Evolutionary conservation across 2,113 vertebrate species (phyloP).

Genomic region (Gymnogyps californianus): DNA sequence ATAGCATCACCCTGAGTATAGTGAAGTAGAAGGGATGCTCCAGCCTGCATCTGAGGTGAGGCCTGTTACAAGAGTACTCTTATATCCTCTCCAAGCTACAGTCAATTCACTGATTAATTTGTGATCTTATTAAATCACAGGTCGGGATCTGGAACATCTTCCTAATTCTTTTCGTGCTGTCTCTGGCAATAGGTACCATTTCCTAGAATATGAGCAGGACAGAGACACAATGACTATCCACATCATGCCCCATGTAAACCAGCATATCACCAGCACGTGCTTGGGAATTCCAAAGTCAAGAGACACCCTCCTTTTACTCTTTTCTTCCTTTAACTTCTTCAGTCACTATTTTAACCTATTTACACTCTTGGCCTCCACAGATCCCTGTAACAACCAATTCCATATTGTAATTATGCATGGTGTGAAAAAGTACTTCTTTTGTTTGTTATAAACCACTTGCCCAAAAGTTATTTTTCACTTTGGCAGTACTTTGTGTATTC

Average conservation of each 20-base stretch:
- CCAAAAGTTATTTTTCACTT: neutral
- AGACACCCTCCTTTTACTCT: neutral
- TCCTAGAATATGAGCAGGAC: neutral
- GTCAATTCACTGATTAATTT: neutral
- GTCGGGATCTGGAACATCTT: neutral
- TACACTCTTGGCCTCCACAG: neutral
- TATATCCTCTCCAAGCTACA: neutral
- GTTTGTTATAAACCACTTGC: neutral
- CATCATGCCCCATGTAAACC: neutral
- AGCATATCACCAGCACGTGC: neutral
- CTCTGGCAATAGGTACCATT: neutral
- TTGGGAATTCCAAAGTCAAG: neutral
- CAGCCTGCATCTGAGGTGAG: neutral
- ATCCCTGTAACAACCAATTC: neutral
- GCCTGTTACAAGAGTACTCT: accelerated
- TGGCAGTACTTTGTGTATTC: neutral
- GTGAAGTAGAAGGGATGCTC: neutral
- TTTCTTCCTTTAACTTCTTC: neutral
- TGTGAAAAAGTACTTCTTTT: neutral
- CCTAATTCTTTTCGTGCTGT: neutral
- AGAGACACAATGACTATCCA: neutral
- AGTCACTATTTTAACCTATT: neutral
- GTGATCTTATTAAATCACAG: neutral
- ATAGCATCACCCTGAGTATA: neutral
- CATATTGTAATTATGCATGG: neutral